Evolutionary conservation across 2,113 vertebrate species (phyloP).

Genomic region (Xenopus tropicalis): UCB_Xtro_10.0 CM004449.2:77314001-77314500

Average conservation of each 20-base stretch:
- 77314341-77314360: constrained; percentile 47
- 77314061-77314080: no score
- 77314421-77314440: constrained; percentile 42
- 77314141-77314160: constrained; percentile 39
- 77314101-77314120: no score
- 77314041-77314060: no score
- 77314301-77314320: constrained; percentile 46
- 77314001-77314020: no score
- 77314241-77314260: constrained; percentile 45
- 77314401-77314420: constrained; percentile 31
- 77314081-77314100: no score
- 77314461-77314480: constrained; percentile 50
- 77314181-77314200: constrained; percentile 33
- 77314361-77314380: constrained; percentile 52
- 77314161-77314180: constrained; percentile 43
- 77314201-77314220: constrained; percentile 42
- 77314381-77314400: constrained; percentile 46
- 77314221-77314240: constrained; percentile 50
- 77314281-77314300: constrained; percentile 40
- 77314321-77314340: constrained; percentile 37
- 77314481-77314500: constrained; percentile 36
- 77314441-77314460: constrained; percentile 51
- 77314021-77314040: no score
- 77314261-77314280: background rate
- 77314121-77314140: background rate